These are phyloP conservation scores for Campopleginae sp. DNA, from an alignment of 2,888 invertebrate genomes.

Conservation along the genomic window DNA sequence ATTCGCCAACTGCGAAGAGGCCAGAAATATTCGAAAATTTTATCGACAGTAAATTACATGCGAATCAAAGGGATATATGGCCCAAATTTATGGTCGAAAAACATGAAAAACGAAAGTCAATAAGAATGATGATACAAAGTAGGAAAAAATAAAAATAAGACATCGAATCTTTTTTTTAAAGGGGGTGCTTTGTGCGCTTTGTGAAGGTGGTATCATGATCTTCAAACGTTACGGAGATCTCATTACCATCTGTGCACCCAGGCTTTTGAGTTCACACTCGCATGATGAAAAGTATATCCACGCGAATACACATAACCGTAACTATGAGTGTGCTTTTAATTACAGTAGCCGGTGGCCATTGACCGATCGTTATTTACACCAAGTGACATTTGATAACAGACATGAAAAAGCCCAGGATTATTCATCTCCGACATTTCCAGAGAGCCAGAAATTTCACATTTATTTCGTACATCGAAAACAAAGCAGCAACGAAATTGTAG, in stretches of 20 bases:
- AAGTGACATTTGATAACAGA: constrained; percentile 52
- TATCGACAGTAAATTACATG: background rate
- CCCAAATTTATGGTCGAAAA: background rate
- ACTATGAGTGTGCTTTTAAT: constrained; percentile 9
- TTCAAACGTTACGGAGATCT: constrained; percentile 62
- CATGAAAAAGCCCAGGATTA: constrained; percentile 11
- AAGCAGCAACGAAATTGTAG: background rate
- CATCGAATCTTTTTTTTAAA: constrained; percentile 45
- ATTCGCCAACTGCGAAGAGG: background rate
- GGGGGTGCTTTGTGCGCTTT: constrained; percentile 30
- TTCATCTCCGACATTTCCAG: background rate
- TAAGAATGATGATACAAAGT: background rate
- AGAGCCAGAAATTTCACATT: background rate
- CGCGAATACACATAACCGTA: background rate
- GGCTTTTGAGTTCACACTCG: constrained; percentile 13
- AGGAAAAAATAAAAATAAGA: constrained; percentile 35
- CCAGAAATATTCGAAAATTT: background rate
- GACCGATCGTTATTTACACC: constrained; percentile 51
- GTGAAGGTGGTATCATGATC: constrained; percentile 51
- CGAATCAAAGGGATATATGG: background rate
- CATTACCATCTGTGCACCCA: constrained; percentile 48
- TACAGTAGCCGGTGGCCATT: constrained; percentile 36
- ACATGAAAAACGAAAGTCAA: background rate
- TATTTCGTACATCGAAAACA: background rate
- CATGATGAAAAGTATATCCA: background rate